Percentiles rank a stretch among this genome's conserved stretches.
These are phyloP conservation scores for Propithecus deckenii DNA, from an alignment of 2,797 vertebrate genomes.

Conservation along the genomic window DNA sequence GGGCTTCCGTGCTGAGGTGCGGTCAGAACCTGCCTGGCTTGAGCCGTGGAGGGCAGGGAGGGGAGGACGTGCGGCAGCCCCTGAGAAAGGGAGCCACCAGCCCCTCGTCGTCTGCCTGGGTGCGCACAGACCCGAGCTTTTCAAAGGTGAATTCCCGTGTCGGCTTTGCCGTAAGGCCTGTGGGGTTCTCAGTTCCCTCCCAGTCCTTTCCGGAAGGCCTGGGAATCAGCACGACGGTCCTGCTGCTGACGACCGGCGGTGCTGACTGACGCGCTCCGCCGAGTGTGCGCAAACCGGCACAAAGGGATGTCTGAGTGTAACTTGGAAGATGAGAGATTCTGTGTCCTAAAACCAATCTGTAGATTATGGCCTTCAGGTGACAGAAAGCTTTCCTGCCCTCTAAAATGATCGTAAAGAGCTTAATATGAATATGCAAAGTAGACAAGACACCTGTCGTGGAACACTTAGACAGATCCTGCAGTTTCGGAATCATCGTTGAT, in stretches of 20 bases:
- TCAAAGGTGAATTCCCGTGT: not conserved
- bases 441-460: not conserved
- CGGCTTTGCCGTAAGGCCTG: not conserved
- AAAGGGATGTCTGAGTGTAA: not conserved
- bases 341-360: not conserved
- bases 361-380: not conserved
- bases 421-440: not conserved
- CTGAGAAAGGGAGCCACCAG: not conserved
- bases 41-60: not conserved
- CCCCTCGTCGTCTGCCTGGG: too few species aligned
- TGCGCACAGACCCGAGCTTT: not conserved
- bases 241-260: not conserved
- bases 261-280: not conserved
- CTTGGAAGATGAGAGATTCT: not conserved
- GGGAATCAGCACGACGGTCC: not conserved
- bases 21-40: rapidly evolving
- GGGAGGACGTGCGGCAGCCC: not conserved
- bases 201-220: not conserved
- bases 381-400: not conserved
- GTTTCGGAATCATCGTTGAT: not conserved
- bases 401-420: not conserved
- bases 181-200: not conserved
- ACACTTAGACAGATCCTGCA: not conserved
- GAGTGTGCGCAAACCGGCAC: not conserved
- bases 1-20: not conserved